phyloP scores from a whole-genome alignment of 2,888 invertebrate genomes.

The Napeogenes sylphis region DNA sequence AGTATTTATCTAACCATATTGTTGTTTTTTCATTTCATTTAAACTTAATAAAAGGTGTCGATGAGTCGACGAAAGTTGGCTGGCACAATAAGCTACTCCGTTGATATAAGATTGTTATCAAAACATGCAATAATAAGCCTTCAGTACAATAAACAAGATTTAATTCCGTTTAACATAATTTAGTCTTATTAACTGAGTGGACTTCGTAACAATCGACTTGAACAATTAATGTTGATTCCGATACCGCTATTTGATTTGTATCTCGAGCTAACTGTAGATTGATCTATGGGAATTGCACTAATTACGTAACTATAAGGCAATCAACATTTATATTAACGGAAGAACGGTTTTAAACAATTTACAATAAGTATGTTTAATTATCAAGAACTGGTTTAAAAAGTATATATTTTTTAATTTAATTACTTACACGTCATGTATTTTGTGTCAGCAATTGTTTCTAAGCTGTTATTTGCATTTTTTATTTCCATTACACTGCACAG shows the following conservation, averaged over 20 bases:
- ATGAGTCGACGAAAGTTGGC: conserved; percentile 38
- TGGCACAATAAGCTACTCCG: conserved; percentile 7
- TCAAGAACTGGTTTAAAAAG: not conserved
- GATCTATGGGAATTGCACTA: conserved; percentile 61
- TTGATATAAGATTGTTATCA: not conserved
- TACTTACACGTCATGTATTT: not conserved
- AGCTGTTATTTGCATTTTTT: not conserved
- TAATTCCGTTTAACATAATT: conserved; percentile 12
- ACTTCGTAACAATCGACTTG: conserved; percentile 48
- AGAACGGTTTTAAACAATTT: not conserved
- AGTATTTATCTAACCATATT: conserved; percentile 2
- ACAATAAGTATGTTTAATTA: not conserved
- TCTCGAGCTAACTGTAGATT: conserved; percentile 47
- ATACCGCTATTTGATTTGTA: conserved; percentile 65
- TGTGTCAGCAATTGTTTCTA: not conserved
- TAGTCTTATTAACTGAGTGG: conserved; percentile 31
- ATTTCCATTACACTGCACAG: not conserved
- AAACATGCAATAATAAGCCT: conserved; percentile 10
- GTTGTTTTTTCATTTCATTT: conserved; percentile 42
- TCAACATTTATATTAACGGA: conserved; percentile 28
- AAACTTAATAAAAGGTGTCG: conserved; percentile 46
- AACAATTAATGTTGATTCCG: conserved; percentile 69
- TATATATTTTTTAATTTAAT: not conserved
- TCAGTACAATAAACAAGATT: conserved; percentile 14
- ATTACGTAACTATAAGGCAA: conserved; percentile 52